Evolutionary conservation across 1,140 invertebrate species (phyloP).

Genomic region (Bombus waltoni): DNA sequence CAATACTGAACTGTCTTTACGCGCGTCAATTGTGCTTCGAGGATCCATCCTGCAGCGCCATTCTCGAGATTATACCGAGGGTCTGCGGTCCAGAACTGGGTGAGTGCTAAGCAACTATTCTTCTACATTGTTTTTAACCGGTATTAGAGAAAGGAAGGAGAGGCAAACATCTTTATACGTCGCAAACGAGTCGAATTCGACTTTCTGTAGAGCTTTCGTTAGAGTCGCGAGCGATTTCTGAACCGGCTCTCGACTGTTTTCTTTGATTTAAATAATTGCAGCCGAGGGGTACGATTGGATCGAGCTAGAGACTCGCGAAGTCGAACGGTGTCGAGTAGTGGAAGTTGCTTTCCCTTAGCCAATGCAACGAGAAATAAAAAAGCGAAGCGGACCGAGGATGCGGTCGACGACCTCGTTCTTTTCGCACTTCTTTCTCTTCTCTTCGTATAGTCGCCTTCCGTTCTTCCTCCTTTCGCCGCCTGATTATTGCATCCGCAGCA

Average conservation of each 20-base stretch:
- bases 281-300: constrained; percentile 27
- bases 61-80: constrained; percentile 93
- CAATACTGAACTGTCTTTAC: constrained; percentile 92
- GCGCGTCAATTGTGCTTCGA: constrained; percentile 93
- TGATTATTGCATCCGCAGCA: background rate
- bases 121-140: background rate
- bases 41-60: constrained; percentile 93
- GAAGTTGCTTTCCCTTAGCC: background rate
- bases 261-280: constrained; percentile 41
- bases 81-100: constrained; percentile 94
- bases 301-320: background rate
- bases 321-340: constrained; percentile 18
- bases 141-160: background rate
- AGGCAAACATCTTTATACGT: background rate
- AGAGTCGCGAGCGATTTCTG: background rate
- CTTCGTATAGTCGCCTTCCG: background rate
- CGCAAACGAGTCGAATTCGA: background rate
- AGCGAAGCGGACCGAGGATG: constrained; percentile 20
- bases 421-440: constrained; percentile 10
- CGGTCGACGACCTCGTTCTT: constrained; percentile 46
- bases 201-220: background rate
- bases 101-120: constrained; percentile 82
- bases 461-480: background rate
- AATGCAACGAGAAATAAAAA: constrained; percentile 38
- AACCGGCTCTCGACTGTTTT: background rate